These are phyloP conservation scores for Lobophora halterata DNA, from an alignment of 2,888 invertebrate species.

Conservation along the genomic window DNA sequence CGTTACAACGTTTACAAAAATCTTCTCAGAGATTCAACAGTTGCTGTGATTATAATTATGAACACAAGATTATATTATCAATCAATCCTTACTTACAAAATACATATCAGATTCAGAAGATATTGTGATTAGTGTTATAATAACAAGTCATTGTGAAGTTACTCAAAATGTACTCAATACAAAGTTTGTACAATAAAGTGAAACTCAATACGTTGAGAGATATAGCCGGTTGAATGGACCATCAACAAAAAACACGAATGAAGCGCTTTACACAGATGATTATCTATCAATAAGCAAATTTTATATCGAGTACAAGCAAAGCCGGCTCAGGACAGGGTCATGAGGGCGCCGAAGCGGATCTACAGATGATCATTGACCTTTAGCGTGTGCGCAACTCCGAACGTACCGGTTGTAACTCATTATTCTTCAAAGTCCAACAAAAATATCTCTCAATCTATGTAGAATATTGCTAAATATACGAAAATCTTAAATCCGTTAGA, in stretches of 20 bases:
- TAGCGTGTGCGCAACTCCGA: conserved; percentile 67
- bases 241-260: conserved; percentile 27
- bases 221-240: conserved; percentile 19
- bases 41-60: no score
- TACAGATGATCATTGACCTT: conserved; percentile 80
- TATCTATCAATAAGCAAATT: conserved; percentile 64
- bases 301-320: conserved; percentile 50
- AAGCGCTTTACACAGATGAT: conserved; percentile 38
- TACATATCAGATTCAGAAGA: no score
- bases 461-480: conserved; percentile 19
- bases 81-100: no score
- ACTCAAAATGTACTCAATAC: no score
- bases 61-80: no score
- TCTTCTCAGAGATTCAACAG: no score
- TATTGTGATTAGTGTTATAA: no score
- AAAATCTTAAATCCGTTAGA: conserved; percentile 31
- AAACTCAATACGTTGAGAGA: conserved; percentile 14
- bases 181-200: no score
- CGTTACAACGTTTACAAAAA: no score
- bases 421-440: conserved; percentile 49
- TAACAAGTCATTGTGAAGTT: conserved; percentile 17
- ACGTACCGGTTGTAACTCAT: conserved; percentile 73
- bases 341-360: conserved; percentile 78
- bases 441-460: conserved; percentile 33
- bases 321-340: conserved; percentile 73